A percentile compares a stretch with the other conserved stretches of the same genome.
phyloP scores from a whole-genome alignment of 2,797 vertebrate species.

The Cryptoprocta ferox region DNA sequence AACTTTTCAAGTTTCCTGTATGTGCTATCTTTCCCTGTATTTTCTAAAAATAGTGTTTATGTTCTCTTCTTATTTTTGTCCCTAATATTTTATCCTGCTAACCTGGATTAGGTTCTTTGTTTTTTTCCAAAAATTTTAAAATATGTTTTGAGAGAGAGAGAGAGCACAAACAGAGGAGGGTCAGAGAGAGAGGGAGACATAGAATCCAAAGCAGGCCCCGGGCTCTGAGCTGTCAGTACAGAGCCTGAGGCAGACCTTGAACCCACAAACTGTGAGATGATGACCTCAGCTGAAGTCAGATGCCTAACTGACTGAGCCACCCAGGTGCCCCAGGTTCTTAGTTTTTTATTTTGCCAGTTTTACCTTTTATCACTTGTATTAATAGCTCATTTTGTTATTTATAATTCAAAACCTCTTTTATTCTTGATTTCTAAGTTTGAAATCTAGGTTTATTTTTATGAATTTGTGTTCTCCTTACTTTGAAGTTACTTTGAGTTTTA shows the following conservation, averaged over 20 bases:
- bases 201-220: no score
- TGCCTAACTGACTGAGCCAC: no score
- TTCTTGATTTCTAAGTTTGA: neutral
- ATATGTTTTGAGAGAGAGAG: no score
- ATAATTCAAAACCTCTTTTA: neutral
- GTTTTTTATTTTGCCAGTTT: neutral
- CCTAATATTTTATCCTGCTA: neutral
- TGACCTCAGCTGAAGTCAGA: no score
- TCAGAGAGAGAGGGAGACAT: no score
- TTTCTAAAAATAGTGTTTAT: constrained; percentile 14
- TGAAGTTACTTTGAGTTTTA: neutral
- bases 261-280: no score
- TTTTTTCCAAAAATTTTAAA: neutral
- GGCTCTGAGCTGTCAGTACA: no score
- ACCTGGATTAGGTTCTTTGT: neutral
- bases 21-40: neutral
- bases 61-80: neutral
- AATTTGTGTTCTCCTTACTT: neutral
- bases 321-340: no score
- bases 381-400: neutral
- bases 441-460: neutral
- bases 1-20: neutral
- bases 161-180: no score
- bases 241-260: no score
- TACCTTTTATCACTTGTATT: neutral